Base-by-base conservation (phyloP, 2,797 vertebrate species). In the Clarias fuscus region DNA sequence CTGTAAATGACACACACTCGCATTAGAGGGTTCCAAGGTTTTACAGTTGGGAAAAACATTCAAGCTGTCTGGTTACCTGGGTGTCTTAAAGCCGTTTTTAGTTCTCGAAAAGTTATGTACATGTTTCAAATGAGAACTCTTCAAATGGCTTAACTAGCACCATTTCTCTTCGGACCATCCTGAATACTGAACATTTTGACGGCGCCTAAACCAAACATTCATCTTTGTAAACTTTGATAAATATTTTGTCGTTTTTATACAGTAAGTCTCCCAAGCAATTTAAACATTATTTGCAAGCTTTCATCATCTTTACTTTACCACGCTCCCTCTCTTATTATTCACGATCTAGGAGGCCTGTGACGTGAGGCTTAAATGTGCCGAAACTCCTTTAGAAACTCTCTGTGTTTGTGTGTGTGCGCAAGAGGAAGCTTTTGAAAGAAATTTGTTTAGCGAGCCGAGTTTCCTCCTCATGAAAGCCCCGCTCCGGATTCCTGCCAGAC, bases 391-490 rank as follows among this genome's bases (percentile, higher is more conserved):
- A 78, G 62, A 70, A 56, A 65, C 5, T 85, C 1, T 76, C 24
- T 18, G 68, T 73, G 70, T 77, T 13, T 22, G 48, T 83, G 64
- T 85, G 14, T 75, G 53, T 48, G 79, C 78, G 15, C 27, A 11
- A 8, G 13, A 33, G 56, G 33, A 58, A 18, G 48, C 15, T 20
- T 58, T 76, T 76, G 79, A 72, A 72, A 70, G 33, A 86, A 84
- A 84, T 84, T 33, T 87, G 86, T 84, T 87, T 62, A 71, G 75
- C 56, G 59, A 72, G 82, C 59, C 24, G 68, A 84, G 37, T 77
- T 71, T 87, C 75, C 76, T 24, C 61, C 68, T 75, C 15, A 37
- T 80, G 73, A 79, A 87, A 84, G 75, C 67, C 65, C n/a, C 5
- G 27, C 70, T 56, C 73, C 17, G 0, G 48, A 37, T 86, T 86